Base-by-base conservation (phyloP, 2,888 invertebrate species). In the Horisme vitalbata region DNA sequence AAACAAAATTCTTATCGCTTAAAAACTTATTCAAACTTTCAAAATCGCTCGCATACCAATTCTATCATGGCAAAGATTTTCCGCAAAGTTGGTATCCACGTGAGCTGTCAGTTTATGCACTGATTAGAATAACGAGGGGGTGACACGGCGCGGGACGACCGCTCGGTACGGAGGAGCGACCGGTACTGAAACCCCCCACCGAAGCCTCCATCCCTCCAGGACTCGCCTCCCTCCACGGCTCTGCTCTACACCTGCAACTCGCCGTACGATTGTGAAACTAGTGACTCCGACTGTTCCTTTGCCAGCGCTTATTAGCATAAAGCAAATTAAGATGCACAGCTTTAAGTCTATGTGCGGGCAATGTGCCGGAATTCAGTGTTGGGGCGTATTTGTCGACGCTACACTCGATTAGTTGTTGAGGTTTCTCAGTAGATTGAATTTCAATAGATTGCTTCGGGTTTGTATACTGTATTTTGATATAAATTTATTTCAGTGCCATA, bases 301-400 rank as follows among this genome's bases (percentile, higher is more conserved):
- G 68, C 68, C 75, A 75, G 70, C 72, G 63, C 79, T 79, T 76
- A 86, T 86, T 86, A 85, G 75, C 85, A 84, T 87, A 83, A 82
- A 79, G 71, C 77, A 78, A 83, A 84, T 82, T 77, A 78, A 79
- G 79, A 81, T 80, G 78, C 79, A 52, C 50, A 35, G 37, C 37
- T 37, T 39, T 38, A 39, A 30, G 34, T 20, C 33, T 38, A 30
- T 18, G 27, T 2, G 20, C 18, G 44, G 30, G 36, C 18, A 36
- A 27, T 28, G 20, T 24, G 35, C 37, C 33, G 21, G 41, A 45
- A 41, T 38, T 30, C 24, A 24, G 21, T 35, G 38, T 37, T 44
- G 41, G 24, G 23, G 18, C 31, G 23, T 11, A 30, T 44, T 38
- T 33, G 21, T 34, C 14, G 35, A 38, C 11, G 34, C 34, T 23